Evolutionary conservation across 2,888 invertebrate genomes (phyloP), one percentile per base, ranked within the genome.

Genomic region (Drosophila ezoana): DNA sequence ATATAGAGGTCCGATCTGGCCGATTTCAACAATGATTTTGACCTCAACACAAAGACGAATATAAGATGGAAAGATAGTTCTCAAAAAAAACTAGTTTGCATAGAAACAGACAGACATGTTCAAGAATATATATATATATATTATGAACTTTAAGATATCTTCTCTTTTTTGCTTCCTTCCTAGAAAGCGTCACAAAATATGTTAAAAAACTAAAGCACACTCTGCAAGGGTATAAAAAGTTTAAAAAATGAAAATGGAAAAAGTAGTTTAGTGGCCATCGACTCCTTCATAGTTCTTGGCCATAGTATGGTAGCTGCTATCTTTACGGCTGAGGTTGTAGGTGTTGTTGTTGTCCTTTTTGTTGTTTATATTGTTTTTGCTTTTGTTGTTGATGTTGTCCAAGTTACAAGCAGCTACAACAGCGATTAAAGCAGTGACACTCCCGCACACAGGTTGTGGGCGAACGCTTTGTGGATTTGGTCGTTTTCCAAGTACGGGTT

Each of bases 401-500:
- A 56, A 76, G 73, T 68, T 68, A 73, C 83, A 79, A 52, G 48
- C 70, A 74, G 48, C 72, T 76, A 81, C 84, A 79, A 74, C 81
- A 57, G 69, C 84, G 87, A 83, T 83, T 83, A 86, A 81, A 83
- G 63, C 77, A 71, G 84, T 81, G 87, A 83, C 83, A 86, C 74
- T 77, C 74, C 69, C 35, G 23, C 54, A 82, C 76, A 83, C 76
- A 71, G 72, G 69, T 68, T 85, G 81, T 77, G 84, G 79, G 59
- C 82, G 64, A 72, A 65, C 61, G 56, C 43, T 72, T 73, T 76
- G 76, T 52, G 86, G 86, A 72, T 56, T 51, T 11, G 58, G 57
- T 58, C 14, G 20, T 23, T n/a, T 35, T 11, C 14, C 6, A 16
- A 35, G 35, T 62, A 54, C 49, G 57, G 57, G 60, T 41, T 66